Conservation (phyloP, 2,888 invertebrate species). For the Acleris sparsana region DNA sequence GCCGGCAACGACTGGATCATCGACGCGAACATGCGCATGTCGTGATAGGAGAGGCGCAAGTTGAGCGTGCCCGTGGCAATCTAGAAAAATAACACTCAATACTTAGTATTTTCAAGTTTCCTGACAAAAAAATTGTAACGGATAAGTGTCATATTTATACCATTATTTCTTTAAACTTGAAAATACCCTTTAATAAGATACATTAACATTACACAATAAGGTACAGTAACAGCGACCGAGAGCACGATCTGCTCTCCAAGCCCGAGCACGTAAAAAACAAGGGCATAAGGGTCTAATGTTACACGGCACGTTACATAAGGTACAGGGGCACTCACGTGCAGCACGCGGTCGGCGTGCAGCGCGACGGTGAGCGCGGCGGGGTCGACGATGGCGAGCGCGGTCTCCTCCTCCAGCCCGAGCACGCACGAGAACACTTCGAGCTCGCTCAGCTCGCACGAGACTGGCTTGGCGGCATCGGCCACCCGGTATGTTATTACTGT, state of each 20-base stretch:
- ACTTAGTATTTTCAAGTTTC: background rate
- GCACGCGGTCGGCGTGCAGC: constrained; percentile 79
- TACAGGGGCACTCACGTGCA: constrained; percentile 63
- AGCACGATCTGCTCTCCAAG: too few species aligned
- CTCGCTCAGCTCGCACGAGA: constrained; percentile 94
- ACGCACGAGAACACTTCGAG: constrained; percentile 97
- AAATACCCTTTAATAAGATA: too few species aligned
- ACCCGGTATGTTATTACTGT: constrained; percentile 93
- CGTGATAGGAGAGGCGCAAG: constrained; percentile 95
- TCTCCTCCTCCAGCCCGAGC: constrained; percentile 94
- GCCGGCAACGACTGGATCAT: constrained; percentile 94
- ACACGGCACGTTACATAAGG: background rate
- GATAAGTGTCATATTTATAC: too few species aligned
- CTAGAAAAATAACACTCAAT: constrained; percentile 52
- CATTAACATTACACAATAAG: too few species aligned
- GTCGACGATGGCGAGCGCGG: constrained; percentile 96
- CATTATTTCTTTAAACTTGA: too few species aligned
- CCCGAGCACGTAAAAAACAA: too few species aligned
- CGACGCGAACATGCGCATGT: constrained; percentile 94
- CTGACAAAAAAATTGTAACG: background rate
- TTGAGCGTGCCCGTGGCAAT: constrained; percentile 89
- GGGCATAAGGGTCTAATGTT: background rate
- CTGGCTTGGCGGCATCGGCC: constrained; percentile 87
- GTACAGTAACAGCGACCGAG: too few species aligned
- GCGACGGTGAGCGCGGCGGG: constrained; percentile 93